Base-by-base conservation (phyloP, 2,888 invertebrate genomes). In the Mechanitis messenoides region DNA sequence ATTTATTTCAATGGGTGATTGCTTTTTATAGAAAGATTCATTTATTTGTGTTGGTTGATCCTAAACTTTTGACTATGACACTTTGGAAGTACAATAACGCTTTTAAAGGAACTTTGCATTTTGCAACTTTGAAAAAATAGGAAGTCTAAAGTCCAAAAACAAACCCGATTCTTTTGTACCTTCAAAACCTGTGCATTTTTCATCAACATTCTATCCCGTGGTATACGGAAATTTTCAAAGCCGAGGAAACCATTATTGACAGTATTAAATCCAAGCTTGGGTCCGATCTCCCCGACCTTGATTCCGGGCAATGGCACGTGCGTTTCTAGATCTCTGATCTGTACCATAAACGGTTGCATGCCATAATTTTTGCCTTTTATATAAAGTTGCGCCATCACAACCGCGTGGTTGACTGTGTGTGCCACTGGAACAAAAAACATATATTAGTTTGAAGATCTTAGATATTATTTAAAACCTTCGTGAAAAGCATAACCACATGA, bases 181-280 rank as follows among this genome's bases (percentile, higher is more conserved):
- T 91, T 88, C 45, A 90, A 77, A 72, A 98, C 96, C 88, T 97
- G 93, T 31, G 95, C 94, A 84, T 97, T 95, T 81, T 95, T 96
- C 98, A 98, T 98, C 33, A 98, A 83, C 97, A 98, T 96, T 66
- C 96, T 90, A 33, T 93, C 92, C 55, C 97, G 91, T 0, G 98
- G 97, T 76, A 98, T 95, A 68, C 97, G 92, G 28, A 96, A 94
- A 72, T 97, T 91, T 55, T 96, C 93, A 64, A 99, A 94, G 0
- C 96, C 95, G 61, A 98, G 89, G 80, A 95, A 98, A 0, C 98
- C 98, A 80, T 98, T 98, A 78, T 98, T 98, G 3, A 94, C 94
- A 0, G 93, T 92, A 74, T 96, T 95, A 92, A 96, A 96, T 3
- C 97, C 97, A 45, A 98, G 90, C 78, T 98, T 98, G 1, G 95